Base-by-base conservation (phyloP, 2,888 invertebrate genomes). In the Thyatira batis region DNA sequence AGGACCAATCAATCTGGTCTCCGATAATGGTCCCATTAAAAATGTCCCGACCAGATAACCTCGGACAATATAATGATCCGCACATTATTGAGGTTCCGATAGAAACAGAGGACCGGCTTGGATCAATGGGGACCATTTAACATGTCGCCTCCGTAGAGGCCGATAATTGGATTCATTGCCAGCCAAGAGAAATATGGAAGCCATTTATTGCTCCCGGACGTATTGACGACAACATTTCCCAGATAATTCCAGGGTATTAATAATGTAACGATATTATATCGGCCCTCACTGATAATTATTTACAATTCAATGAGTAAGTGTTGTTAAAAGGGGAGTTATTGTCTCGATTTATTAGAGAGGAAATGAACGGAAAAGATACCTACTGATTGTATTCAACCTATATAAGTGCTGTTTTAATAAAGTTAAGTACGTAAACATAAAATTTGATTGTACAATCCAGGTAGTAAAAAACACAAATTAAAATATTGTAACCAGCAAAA, bases 121-220 rank as follows among this genome's bases (percentile, higher is more conserved):
- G 65, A 75, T 78, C 81, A 81, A 82, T 82, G 81, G 78, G 68
- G 73, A 73, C 78, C 84, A 87, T 88, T 87, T 82, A 87, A 85
- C 86, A 87, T 81, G 82, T 87, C 87, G 78, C 74, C 79, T 76
- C 70, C 69, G 74, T 76, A 80, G 76, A 80, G 76, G 73, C 69
- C 84, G 80, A 85, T 89, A 87, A 88, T 89, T 88, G 87, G 88
- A 86, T 87, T 87, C 87, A 88, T 86, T 87, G 87, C 86, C 73
- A 71, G 76, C 70, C 58, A 65, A 59, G 71, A 76, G 79, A 87
- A 84, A 87, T 88, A 88, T 88, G 69, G 80, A 67, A 54, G 56
- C 77, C 80, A 85, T 88, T 85, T 81, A 84, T 87, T 80, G 82
- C 68, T 58, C 59, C 54, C 66, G 66, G 71, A 76, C 79, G 59